Percentiles rank a stretch among this genome's conserved stretches.
phyloP scores from a whole-genome alignment of 1,140 invertebrate species.

The Drosophila punjabiensis region DNA sequence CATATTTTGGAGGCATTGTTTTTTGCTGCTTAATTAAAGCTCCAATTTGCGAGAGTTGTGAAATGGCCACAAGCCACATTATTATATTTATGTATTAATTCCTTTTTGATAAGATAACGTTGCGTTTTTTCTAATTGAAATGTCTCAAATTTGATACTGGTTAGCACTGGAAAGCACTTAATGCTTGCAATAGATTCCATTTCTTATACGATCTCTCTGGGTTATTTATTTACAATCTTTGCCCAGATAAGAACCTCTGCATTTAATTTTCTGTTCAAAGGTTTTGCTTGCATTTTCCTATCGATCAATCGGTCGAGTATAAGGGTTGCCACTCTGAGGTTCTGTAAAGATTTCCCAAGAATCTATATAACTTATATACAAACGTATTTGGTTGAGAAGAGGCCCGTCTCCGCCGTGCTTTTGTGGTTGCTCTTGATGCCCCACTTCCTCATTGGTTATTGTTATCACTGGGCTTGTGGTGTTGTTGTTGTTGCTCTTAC shows the following conservation, averaged over 20 bases:
- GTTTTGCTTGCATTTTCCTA: conserved; percentile 15
- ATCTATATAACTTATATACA: background rate
- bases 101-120: conserved; percentile 4
- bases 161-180: background rate
- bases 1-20: too few species aligned
- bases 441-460: conserved; percentile 64
- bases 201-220: background rate
- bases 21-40: too few species aligned
- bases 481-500: conserved; percentile 27
- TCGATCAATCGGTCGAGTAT: conserved; percentile 6
- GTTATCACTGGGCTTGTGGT: conserved; percentile 70
- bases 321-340: conserved; percentile 26
- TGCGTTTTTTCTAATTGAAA: background rate
- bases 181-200: background rate
- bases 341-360: conserved; percentile 37
- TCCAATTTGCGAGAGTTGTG: too few species aligned
- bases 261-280: conserved; percentile 1
- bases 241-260: conserved; percentile 12
- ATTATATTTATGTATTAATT: background rate
- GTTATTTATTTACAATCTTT: background rate
- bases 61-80: too few species aligned
- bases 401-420: conserved; percentile 22
- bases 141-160: conserved; percentile 1
- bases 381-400: conserved; percentile 23
- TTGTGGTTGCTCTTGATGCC: conserved; percentile 28